Percentiles rank a stretch among this genome's conserved stretches.
Evolutionary conservation across 2,113 vertebrate genomes (phyloP).

Genomic region (Hemibagrus wyckioides): DNA sequence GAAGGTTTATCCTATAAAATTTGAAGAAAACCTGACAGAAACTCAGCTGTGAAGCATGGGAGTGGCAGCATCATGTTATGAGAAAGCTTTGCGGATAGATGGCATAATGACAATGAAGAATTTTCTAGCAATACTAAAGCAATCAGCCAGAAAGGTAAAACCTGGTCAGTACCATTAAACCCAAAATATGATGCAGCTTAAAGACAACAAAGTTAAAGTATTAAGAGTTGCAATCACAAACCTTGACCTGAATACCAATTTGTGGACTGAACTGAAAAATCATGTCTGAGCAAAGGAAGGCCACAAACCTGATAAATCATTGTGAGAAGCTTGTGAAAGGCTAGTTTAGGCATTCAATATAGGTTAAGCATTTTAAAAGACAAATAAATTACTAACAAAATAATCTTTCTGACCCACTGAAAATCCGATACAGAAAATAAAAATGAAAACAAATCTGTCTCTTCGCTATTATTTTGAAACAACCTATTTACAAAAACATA

Average conservation of each 20-base stretch:
- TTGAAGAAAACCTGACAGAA: not conserved
- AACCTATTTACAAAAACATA: not conserved
- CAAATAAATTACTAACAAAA: not conserved
- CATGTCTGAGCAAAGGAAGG: not conserved
- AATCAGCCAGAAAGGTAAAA: not conserved
- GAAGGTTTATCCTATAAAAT: not conserved
- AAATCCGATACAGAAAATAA: not conserved
- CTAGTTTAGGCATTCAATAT: not conserved
- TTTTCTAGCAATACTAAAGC: not conserved
- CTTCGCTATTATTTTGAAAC: not conserved
- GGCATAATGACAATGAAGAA: not conserved
- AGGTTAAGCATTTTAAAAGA: not conserved
- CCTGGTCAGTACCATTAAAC: too few relatives aligned
- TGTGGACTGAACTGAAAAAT: not conserved
- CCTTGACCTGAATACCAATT: not conserved
- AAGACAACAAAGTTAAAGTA: not conserved
- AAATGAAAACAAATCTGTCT: not conserved
- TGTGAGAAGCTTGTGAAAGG: too few relatives aligned
- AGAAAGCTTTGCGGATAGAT: not conserved
- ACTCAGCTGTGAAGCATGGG: not conserved
- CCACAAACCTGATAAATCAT: not conserved
- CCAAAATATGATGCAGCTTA: too few relatives aligned
- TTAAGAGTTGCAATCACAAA: not conserved
- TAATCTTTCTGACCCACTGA: not conserved
- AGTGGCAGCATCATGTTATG: not conserved